Evolutionary conservation across 1,140 invertebrate species (phyloP).

Genomic region (Mycetomoellerius zeteki): DNA sequence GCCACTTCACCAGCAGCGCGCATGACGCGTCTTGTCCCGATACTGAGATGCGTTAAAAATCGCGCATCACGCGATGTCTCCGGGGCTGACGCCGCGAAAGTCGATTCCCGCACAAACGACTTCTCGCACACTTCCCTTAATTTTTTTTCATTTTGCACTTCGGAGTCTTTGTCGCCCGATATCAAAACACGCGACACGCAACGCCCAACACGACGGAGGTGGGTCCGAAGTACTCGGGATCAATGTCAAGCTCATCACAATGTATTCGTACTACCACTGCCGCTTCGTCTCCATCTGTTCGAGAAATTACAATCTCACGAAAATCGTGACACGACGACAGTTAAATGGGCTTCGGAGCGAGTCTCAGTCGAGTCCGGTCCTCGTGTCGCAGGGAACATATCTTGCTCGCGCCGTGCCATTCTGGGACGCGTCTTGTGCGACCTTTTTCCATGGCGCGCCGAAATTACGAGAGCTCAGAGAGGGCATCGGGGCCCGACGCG

Average conservation of each 20-base stretch:
- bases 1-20: constrained; percentile 31
- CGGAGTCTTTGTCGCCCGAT: constrained; percentile 37
- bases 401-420: constrained; percentile 65
- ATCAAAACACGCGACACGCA: constrained; percentile 52
- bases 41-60: constrained; percentile 64
- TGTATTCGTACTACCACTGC: constrained; percentile 32
- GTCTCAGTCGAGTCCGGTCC: constrained; percentile 8
- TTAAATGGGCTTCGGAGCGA: constrained; percentile 32
- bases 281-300: neutral
- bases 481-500: constrained; percentile 48
- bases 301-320: constrained; percentile 58
- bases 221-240: constrained; percentile 36
- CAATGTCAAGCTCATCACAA: constrained; percentile 52
- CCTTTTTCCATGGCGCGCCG: constrained; percentile 64
- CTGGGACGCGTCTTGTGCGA: constrained; percentile 66
- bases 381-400: constrained; percentile 53
- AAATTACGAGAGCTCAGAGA: constrained; percentile 72
- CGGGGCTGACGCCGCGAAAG: constrained; percentile 5
- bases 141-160: constrained; percentile 16
- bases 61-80: constrained; percentile 39
- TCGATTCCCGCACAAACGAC: neutral
- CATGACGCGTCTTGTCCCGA: constrained; percentile 47
- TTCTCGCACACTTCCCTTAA: constrained; percentile 38
- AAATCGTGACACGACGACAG: constrained; percentile 59
- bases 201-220: constrained; percentile 25